Evolutionary conservation across 2,113 vertebrate genomes (phyloP).

Genomic region (Marmota monax): DNA sequence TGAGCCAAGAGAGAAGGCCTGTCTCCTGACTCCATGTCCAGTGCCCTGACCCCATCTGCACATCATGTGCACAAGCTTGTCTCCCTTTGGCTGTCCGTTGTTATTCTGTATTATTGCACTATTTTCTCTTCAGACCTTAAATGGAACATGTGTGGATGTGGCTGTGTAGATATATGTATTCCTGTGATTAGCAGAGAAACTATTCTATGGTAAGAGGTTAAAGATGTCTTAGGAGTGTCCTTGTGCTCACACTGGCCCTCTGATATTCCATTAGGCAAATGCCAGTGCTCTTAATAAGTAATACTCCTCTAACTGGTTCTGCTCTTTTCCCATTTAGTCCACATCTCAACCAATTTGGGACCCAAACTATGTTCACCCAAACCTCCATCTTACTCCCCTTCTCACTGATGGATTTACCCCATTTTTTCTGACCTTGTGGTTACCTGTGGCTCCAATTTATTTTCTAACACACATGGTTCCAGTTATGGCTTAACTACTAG

Average conservation of each 20-base stretch:
- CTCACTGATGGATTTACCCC: background rate
- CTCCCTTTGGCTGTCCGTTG: background rate
- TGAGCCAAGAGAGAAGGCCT: background rate
- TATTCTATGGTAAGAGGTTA: background rate
- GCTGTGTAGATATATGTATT: too few relatives aligned
- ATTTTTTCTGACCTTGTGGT: background rate
- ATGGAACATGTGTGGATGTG: too few relatives aligned
- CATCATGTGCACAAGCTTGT: accelerated
- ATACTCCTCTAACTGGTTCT: background rate
- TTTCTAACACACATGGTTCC: background rate
- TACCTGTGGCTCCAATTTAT: background rate
- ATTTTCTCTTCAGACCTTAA: background rate
- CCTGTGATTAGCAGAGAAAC: background rate
- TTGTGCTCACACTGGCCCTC: background rate
- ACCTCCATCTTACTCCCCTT: background rate
- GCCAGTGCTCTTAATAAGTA: background rate
- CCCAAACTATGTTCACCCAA: background rate
- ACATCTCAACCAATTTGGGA: background rate
- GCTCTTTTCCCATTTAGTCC: background rate
- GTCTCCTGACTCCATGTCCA: background rate
- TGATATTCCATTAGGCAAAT: background rate
- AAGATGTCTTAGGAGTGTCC: background rate
- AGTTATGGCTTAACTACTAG: background rate
- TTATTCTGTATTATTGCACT: background rate
- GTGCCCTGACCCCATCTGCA: background rate